phyloP scores from a whole-genome alignment of 2,888 invertebrate genomes.

The Phyllotreta cruciferae region DNA sequence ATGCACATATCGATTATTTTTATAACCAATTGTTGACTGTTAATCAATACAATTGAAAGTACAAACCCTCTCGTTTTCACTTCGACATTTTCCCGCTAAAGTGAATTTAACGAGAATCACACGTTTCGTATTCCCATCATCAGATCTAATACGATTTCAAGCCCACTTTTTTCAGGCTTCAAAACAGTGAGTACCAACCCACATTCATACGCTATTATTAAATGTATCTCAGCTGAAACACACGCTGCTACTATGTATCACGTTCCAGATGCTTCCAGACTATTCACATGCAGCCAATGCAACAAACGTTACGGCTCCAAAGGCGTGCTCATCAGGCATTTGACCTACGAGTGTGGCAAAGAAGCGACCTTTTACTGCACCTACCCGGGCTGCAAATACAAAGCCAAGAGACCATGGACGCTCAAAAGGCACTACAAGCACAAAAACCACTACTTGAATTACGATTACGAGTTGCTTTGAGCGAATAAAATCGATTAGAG shows the following conservation, averaged over 20 bases:
- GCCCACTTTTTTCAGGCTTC: too few species aligned
- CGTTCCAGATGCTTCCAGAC: neutral
- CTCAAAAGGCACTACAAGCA: slow-evolving; percentile 30
- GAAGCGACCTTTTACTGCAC: slow-evolving; percentile 51
- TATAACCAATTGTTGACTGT: slow-evolving; percentile 14
- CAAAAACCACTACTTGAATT: slow-evolving; percentile 4
- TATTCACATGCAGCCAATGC: slow-evolving; percentile 70
- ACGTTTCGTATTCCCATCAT: too few species aligned
- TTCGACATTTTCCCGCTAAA: too few species aligned
- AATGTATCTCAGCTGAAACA: too few species aligned
- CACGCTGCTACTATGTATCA: too few species aligned
- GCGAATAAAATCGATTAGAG: neutral
- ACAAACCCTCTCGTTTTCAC: too few species aligned
- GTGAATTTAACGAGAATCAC: too few species aligned
- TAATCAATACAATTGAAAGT: neutral
- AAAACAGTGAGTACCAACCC: too few species aligned
- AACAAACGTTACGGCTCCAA: slow-evolving; percentile 80
- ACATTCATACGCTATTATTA: too few species aligned
- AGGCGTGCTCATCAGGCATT: slow-evolving; percentile 69
- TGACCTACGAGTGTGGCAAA: slow-evolving; percentile 39
- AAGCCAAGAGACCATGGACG: slow-evolving; percentile 37
- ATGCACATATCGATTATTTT: slow-evolving; percentile 19
- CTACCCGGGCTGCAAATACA: slow-evolving; percentile 34
- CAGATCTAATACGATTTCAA: too few species aligned
- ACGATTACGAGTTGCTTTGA: neutral